Evolutionary conservation across 1,140 invertebrate genomes (phyloP).

Genomic region (Hyles vespertilio): DNA sequence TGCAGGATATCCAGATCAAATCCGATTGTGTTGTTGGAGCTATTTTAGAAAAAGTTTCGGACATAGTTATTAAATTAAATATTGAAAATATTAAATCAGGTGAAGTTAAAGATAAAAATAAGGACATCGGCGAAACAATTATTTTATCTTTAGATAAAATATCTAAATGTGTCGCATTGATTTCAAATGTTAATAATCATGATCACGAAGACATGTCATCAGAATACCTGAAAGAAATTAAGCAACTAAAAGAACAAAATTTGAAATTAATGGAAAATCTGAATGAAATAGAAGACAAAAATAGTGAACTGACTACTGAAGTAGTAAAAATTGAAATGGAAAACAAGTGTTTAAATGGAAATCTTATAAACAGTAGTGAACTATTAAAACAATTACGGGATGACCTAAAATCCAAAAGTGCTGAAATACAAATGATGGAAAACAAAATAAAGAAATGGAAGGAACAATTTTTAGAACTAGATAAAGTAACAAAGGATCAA

Average conservation of each 20-base stretch:
- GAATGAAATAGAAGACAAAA: slow-evolving; percentile 30
- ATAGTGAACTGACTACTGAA: slow-evolving; percentile 25
- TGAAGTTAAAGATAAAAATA: slow-evolving; percentile 18
- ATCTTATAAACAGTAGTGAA: slow-evolving; percentile 32
- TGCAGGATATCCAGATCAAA: slow-evolving; percentile 17
- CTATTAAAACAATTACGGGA: slow-evolving; percentile 34
- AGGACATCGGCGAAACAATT: slow-evolving; percentile 27
- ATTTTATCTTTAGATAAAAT: slow-evolving; percentile 37
- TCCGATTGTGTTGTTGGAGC: slow-evolving; percentile 26
- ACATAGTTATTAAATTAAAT: slow-evolving; percentile 26
- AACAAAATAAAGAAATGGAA: slow-evolving; percentile 41
- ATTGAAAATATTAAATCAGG: slow-evolving; percentile 28
- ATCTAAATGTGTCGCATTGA: slow-evolving; percentile 23
- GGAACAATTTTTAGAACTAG: slow-evolving; percentile 34
- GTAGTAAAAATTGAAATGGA: slow-evolving; percentile 32
- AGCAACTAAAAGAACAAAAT: slow-evolving; percentile 38
- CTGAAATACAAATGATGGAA: slow-evolving; percentile 42
- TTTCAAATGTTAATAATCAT: slow-evolving; percentile 16
- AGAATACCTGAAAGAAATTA: slow-evolving; percentile 34
- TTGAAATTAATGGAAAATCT: slow-evolving; percentile 31
- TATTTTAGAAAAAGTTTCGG: slow-evolving; percentile 23
- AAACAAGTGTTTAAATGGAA: slow-evolving; percentile 30
- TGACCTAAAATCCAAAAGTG: slow-evolving; percentile 37
- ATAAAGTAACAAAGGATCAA: slow-evolving; percentile 39
- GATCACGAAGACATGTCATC: slow-evolving; percentile 23